A percentile compares a stretch with the other conserved stretches of the same genome.
These are phyloP conservation scores for Oncorhynchus gorbuscha DNA, from an alignment of 2,113 vertebrate genomes.

Conservation along the genomic window DNA sequence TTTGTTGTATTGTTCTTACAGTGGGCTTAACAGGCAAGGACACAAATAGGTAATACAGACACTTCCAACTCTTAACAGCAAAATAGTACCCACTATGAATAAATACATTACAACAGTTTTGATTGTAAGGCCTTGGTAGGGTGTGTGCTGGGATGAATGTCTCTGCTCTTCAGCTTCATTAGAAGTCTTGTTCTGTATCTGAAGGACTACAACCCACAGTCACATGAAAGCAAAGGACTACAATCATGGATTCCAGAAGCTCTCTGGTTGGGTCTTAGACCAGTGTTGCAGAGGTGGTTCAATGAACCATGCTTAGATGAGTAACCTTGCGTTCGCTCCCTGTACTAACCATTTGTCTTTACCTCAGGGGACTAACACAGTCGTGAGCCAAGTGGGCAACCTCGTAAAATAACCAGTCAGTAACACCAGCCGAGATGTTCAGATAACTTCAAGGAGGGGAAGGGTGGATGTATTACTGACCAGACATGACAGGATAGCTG, in stretches of 20 bases:
- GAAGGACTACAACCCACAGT: background rate
- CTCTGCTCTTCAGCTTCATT: background rate
- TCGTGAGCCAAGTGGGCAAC: background rate
- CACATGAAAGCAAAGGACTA: background rate
- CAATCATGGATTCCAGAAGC: background rate
- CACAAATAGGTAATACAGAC: conserved; percentile 10
- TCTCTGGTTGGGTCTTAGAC: background rate
- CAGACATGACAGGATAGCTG: too few relatives aligned
- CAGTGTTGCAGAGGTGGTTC: background rate
- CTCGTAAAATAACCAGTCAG: too few relatives aligned
- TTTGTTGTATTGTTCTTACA: background rate
- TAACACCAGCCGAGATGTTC: too few relatives aligned
- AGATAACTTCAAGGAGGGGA: too few relatives aligned
- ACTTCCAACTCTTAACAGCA: conserved; percentile 6
- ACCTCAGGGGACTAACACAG: background rate
- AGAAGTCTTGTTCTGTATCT: background rate
- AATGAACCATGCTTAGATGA: background rate
- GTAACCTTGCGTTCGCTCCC: background rate
- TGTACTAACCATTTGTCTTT: background rate
- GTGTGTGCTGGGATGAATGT: background rate
- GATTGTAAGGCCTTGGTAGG: conserved; percentile 2
- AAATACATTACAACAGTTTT: conserved; percentile 44
- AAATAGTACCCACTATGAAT: conserved; percentile 40
- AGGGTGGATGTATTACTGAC: too few relatives aligned
- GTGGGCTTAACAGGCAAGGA: conserved; percentile 15